These are phyloP conservation scores for Drosophila pectinifera DNA, from an alignment of 1,140 invertebrate genomes.

Conservation along the genomic window DNA sequence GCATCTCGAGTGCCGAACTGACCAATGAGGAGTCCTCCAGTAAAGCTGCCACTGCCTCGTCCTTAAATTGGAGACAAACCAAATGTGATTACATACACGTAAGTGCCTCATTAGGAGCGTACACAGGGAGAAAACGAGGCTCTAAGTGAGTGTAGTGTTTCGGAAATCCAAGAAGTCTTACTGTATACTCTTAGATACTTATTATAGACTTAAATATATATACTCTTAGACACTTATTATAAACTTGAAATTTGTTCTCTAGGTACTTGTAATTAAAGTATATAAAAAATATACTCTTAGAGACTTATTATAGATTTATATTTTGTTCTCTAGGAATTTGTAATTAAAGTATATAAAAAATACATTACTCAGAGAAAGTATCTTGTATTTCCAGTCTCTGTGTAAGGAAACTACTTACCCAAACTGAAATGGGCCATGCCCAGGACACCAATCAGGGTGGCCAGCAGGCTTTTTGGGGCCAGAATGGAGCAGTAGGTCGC, in stretches of 20 bases:
- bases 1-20: conserved; percentile 89
- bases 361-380: too few relatives aligned
- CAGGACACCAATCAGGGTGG: conserved; percentile 92
- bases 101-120: conserved; percentile 36
- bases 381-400: neutral
- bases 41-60: conserved; percentile 91
- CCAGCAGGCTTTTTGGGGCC: conserved; percentile 91
- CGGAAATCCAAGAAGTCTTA: neutral
- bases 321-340: too few relatives aligned
- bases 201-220: neutral
- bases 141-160: too few relatives aligned
- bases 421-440: conserved; percentile 94
- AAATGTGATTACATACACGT: conserved; percentile 47
- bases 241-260: too few relatives aligned
- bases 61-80: conserved; percentile 84
- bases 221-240: too few relatives aligned
- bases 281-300: too few relatives aligned
- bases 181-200: neutral
- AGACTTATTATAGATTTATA: too few relatives aligned
- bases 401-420: conserved; percentile 85
- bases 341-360: too few relatives aligned
- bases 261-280: too few relatives aligned
- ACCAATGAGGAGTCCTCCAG: conserved; percentile 91
- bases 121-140: neutral
- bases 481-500: conserved; percentile 93